Percentiles rank a stretch among this genome's conserved stretches.
These are phyloP conservation scores for Drosophila quadrilineata DNA, from an alignment of 1,140 invertebrate genomes.

Conservation along the genomic window DNA sequence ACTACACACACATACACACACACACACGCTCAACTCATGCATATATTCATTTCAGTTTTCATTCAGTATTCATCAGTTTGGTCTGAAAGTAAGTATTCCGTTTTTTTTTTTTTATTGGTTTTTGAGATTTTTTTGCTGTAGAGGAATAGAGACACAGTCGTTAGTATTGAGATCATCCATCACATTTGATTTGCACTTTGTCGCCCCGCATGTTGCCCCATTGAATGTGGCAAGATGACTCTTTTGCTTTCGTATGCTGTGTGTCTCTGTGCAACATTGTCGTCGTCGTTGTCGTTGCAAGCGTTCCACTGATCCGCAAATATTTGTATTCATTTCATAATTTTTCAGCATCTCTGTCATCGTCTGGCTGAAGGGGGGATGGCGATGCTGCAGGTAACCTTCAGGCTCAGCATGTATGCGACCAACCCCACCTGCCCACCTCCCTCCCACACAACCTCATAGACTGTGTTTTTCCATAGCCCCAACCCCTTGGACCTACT, in stretches of 20 bases:
- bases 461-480: constrained; percentile 39
- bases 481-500: not conserved
- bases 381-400: constrained; percentile 64
- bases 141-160: not conserved
- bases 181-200: constrained; percentile 59
- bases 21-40: too few species aligned
- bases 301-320: constrained; percentile 53
- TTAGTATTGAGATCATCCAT: constrained; percentile 51
- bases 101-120: constrained; percentile 5
- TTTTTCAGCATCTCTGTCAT: constrained; percentile 47
- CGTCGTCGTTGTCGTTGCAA: constrained; percentile 3
- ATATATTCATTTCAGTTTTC: too few species aligned
- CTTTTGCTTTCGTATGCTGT: not conserved
- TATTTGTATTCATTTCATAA: constrained; percentile 76
- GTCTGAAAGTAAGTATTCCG: too few species aligned
- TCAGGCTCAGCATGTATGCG: constrained; percentile 44
- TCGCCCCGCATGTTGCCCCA: constrained; percentile 38
- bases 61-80: too few species aligned
- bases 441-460: not conserved
- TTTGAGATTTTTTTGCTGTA: too few species aligned
- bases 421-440: not conserved
- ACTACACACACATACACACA: too few species aligned
- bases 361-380: constrained; percentile 32
- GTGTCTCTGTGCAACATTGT: constrained; percentile 9
- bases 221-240: constrained; percentile 44